Base-by-base conservation (phyloP, 1,140 invertebrate species). In the Drosophila virilis region DNA sequence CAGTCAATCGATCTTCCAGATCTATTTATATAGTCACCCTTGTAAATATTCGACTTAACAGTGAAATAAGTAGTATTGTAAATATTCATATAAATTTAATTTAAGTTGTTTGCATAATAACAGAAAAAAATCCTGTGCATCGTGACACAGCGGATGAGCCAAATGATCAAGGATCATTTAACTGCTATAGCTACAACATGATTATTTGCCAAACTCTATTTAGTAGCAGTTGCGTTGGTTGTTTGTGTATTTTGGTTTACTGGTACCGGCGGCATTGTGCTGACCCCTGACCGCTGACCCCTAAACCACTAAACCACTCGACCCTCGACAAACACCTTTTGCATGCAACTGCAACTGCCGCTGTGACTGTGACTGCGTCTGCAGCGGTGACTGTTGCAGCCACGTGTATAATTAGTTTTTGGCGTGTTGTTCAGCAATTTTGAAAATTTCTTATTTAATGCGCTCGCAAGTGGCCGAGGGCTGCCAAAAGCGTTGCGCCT, bases 371-470 rank as follows among this genome's bases (percentile, higher is more conserved):
- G 38, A 48, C 8, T 28, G 67, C 73, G 32, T n/a, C 61, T 57
- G 78, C 62, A 59, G 77, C 54, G 70, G 51, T 60, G 73, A 82
- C 40, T 80, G 77, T 68, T 72, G 59, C 65, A 74, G 61, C 46
- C 59, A 55, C 45, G 67, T 48, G 66, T 72, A 54, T 83, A 88
- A 88, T 88, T 89, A 83, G 84, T 88, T 88, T 88, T 77, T 88
- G 77, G 83, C 83, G 73, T 88, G 83, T 79, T 83, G 69, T 61
- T 61, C 50, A 67, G 79, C 64, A 61, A 89, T 88, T 88, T 83
- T 46, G 79, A 70, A 86, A 89, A 83, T 89, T 88, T 89, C 84
- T 88, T 88, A 88, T 80, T 88, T 83, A 89, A 88, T 86, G 69
- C 83, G 69, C 62, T 69, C n/a, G 50, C 61, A 64, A 69, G 61